A percentile compares a stretch with the other conserved stretches of the same genome.
Evolutionary conservation across 1,140 invertebrate genomes (phyloP).

Genomic region (Pentalonia nigronervosa): DNA sequence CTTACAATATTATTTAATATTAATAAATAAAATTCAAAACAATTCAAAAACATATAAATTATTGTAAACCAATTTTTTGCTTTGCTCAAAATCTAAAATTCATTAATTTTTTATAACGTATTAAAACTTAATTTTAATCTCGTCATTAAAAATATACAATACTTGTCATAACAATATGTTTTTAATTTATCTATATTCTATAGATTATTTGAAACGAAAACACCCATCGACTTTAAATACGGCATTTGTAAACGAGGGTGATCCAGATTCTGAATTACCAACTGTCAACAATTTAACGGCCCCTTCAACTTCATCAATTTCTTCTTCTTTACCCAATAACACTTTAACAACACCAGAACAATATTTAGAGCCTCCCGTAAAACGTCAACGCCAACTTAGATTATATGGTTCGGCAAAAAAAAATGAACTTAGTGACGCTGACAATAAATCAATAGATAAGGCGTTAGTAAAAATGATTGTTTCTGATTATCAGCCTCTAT

Average conservation of each 20-base stretch:
- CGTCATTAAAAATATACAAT: slow-evolving; percentile 5
- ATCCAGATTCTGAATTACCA: slow-evolving; percentile 1
- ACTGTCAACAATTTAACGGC: not conserved
- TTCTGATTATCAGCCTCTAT: slow-evolving; percentile 44
- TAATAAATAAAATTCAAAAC: not conserved
- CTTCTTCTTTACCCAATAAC: not conserved
- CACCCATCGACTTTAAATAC: not conserved
- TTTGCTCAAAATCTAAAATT: slow-evolving; percentile 12
- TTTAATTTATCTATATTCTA: too few relatives aligned
- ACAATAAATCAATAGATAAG: not conserved
- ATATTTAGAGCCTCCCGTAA: not conserved
- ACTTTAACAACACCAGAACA: not conserved
- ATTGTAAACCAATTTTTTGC: not conserved
- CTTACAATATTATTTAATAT: not conserved
- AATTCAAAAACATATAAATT: too few relatives aligned
- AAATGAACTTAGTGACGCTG: not conserved
- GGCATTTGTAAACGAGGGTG: not conserved
- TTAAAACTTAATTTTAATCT: slow-evolving; percentile 3
- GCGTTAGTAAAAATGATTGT: slow-evolving; percentile 16
- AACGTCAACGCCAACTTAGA: not conserved
- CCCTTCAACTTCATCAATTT: not conserved
- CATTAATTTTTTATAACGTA: not conserved
- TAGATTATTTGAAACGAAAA: slow-evolving; percentile 32
- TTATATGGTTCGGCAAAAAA: not conserved
- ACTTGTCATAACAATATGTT: not conserved